These are phyloP conservation scores for Luidia sarsii DNA, from an alignment of 53 echinoderm and acorn worm genomes.

Conservation along the genomic window DNA sequence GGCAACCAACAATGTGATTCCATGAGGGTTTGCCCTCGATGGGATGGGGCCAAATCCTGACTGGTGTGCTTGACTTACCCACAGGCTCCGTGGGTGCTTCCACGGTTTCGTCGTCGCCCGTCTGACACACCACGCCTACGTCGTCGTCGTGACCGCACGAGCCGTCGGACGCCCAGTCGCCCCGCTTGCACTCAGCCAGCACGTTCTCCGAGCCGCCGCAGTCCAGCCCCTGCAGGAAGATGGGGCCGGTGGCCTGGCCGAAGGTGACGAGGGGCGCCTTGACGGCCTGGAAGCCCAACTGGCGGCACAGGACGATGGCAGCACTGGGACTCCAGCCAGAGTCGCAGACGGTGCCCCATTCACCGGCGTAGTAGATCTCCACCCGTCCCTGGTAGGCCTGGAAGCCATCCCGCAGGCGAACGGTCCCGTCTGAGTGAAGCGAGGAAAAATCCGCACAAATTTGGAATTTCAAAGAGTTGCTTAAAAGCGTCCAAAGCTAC, in stretches of 20 bases:
- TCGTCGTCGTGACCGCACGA: constrained; percentile 47
- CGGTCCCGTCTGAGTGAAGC: constrained; percentile 9
- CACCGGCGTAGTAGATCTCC: constrained; percentile 19
- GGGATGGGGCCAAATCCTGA: too few species aligned
- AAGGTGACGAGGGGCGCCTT: constrained; percentile 12
- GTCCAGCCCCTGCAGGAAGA: constrained; percentile 34
- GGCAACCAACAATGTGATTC: too few species aligned
- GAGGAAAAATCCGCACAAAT: not conserved
- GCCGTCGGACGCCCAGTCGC: not conserved
- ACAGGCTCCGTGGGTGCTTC: not conserved
- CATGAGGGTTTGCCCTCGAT: too few species aligned
- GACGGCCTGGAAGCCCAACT: constrained; percentile 55
- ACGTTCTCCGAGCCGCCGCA: constrained; percentile 45
- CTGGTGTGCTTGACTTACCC: too few species aligned
- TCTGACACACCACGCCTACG: constrained; percentile 41
- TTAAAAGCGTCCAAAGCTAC: too few species aligned
- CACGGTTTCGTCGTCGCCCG: not conserved
- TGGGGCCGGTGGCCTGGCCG: constrained; percentile 26
- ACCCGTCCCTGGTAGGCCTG: constrained; percentile 25
- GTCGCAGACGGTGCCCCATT: constrained; percentile 72
- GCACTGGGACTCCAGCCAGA: constrained; percentile 8
- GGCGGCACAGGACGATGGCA: constrained; percentile 57
- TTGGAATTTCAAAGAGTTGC: too few species aligned
- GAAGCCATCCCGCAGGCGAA: constrained; percentile 35
- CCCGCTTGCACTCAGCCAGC: constrained; percentile 19